Conservation (phyloP, 2,888 invertebrate species). For the Luperina nickerlii region DNA sequence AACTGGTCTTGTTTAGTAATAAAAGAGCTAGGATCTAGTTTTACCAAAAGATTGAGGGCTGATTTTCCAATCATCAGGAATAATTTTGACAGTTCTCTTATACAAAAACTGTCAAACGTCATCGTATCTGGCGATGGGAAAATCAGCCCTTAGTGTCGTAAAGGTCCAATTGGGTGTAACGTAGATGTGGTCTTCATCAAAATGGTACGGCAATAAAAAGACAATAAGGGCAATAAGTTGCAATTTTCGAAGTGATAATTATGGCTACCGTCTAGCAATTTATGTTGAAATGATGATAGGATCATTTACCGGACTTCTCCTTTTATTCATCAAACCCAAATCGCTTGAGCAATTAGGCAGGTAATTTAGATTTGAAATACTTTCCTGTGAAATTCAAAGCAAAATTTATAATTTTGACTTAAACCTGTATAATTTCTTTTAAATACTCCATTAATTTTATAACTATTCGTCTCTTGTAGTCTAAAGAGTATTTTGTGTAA, state of each 20-base stretch:
- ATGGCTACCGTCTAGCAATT: background rate
- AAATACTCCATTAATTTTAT: slow-evolving; percentile 26
- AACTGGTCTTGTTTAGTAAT: too few species aligned
- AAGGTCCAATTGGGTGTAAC: background rate
- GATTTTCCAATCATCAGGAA: too few species aligned
- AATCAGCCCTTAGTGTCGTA: background rate
- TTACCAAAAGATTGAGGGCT: background rate
- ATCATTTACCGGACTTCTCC: background rate
- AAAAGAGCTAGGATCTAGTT: background rate
- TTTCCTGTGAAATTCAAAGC: background rate
- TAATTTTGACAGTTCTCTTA: too few species aligned
- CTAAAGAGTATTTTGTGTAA: slow-evolving; percentile 47
- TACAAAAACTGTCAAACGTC: too few species aligned
- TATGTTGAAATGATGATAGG: background rate
- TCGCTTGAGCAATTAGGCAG: slow-evolving; percentile 28
- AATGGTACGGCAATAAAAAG: background rate
- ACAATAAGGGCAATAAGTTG: too few species aligned
- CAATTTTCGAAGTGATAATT: background rate
- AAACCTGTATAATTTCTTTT: slow-evolving; percentile 2
- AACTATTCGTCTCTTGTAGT: slow-evolving; percentile 68
- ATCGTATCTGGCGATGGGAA: too few species aligned
- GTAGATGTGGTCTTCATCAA: background rate
- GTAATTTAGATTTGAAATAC: slow-evolving; percentile 29
- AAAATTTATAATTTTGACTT: background rate
- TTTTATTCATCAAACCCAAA: slow-evolving; percentile 35